Evolutionary conservation across 1,140 invertebrate species (phyloP).

Genomic region (Manduca sexta): DNA sequence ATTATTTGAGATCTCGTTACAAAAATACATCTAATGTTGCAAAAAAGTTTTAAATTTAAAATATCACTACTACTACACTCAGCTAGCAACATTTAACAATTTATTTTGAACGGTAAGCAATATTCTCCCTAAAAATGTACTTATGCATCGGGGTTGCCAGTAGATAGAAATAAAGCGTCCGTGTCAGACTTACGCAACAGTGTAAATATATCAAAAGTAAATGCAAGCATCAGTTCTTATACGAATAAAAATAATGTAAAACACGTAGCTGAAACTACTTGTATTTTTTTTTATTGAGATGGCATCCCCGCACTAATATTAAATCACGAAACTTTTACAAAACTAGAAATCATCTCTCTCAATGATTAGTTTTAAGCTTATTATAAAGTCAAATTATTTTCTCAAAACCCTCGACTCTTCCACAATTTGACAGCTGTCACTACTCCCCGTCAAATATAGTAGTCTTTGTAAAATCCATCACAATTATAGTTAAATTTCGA

Average conservation of each 20-base stretch:
- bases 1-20: constrained; percentile 48
- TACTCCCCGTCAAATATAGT: background rate
- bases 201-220: constrained; percentile 48
- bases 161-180: constrained; percentile 24
- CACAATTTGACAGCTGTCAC: constrained; percentile 8
- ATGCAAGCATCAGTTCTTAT: constrained; percentile 44
- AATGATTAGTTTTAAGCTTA: constrained; percentile 35
- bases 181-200: constrained; percentile 24
- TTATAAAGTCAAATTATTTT: constrained; percentile 17
- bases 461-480: background rate
- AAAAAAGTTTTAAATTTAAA: constrained; percentile 46
- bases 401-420: too few relatives aligned
- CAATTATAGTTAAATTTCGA: constrained; percentile 8
- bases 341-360: constrained; percentile 60
- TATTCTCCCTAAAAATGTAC: constrained; percentile 43
- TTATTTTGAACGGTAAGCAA: constrained; percentile 57
- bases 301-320: constrained; percentile 40
- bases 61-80: constrained; percentile 40
- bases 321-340: constrained; percentile 42
- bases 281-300: constrained; percentile 26
- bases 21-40: constrained; percentile 58
- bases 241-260: constrained; percentile 24
- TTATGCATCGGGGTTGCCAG: constrained; percentile 31
- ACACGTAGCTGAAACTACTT: constrained; percentile 24
- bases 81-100: constrained; percentile 63